Conservation (phyloP, 2,113 vertebrate species). For the Arvicanthis niloticus region DNA sequence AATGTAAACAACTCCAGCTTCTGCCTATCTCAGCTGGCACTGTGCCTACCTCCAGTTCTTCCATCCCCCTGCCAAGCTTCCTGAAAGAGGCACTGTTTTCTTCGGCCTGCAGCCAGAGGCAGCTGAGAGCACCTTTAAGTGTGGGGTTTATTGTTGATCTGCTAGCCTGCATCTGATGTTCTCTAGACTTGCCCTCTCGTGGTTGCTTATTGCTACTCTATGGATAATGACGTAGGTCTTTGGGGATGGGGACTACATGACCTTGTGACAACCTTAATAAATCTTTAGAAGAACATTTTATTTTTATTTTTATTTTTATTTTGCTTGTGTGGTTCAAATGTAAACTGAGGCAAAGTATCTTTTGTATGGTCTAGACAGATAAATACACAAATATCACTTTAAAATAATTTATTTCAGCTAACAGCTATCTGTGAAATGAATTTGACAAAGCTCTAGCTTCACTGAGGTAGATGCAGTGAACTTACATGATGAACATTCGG, state of each 20-base stretch:
- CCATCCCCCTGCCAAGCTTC: background rate
- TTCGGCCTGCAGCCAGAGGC: background rate
- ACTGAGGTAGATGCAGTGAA: background rate
- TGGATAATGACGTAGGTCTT: background rate
- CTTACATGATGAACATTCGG: background rate
- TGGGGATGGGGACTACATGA: background rate
- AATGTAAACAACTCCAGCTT: conserved; percentile 79
- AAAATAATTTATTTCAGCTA: background rate
- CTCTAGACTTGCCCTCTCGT: too few relatives aligned
- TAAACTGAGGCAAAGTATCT: background rate
- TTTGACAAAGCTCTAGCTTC: background rate
- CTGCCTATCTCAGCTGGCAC: conserved; percentile 43
- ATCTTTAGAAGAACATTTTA: background rate
- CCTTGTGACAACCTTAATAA: background rate
- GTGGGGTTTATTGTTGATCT: background rate
- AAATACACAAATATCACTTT: background rate
- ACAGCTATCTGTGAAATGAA: background rate
- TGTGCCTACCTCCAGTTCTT: background rate
- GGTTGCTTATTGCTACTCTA: background rate
- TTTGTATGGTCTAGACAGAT: background rate
- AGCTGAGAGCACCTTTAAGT: background rate
- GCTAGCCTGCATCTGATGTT: background rate
- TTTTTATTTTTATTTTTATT: background rate
- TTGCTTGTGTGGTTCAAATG: background rate
- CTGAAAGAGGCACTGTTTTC: background rate